Evolutionary conservation across 2,113 vertebrate species (phyloP), one percentile per base, ranked within the genome.

Genomic region (Tretioscincus oriximinensis): DNA sequence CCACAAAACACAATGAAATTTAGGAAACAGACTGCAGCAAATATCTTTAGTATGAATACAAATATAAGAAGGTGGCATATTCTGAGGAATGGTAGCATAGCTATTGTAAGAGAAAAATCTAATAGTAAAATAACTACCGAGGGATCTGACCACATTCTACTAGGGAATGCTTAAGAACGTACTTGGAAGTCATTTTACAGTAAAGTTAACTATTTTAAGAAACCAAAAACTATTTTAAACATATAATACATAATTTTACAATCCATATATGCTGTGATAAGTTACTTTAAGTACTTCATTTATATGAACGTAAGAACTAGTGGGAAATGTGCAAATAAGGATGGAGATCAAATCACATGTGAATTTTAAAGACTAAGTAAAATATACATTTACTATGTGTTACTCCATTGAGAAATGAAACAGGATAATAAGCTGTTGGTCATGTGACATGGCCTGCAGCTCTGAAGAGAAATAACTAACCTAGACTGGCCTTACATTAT

Each of bases 11-110:
- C n/a, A 64, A 73, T 73, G 47, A 80, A 92, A 63, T 29, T 85
- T 91, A 85, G 67, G 28, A 88, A 85, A 81, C 65, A 83, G 85
- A 84, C 31, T 90, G 91, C 89, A 90, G 91, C 84, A 92, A 93
- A 94, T 90, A 94, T 81, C 81, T 94, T 95, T 94, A 95, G 93
- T 94, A 93, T 81, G 91, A 94, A 92, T 92, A 94, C 86, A 93
- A 94, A 94, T 90, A 89, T 93, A 91, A 94, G 88, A 91, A 73
- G 89, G 91, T 92, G 91, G 88, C 86, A 93, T 85, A 87, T 90
- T 95, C 84, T 91, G 84, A 85, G 87, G 86, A 93, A 93, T 76
- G 1, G 90, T 87, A 87, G 88, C 89, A 81, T 77, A 93, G 86
- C 90, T 91, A 91, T 88, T 90, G 89, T 91, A 94, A 93, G 84